These are phyloP conservation scores for Paradisaea rubra DNA, from an alignment of 2,113 vertebrate species.

Conservation along the genomic window DNA sequence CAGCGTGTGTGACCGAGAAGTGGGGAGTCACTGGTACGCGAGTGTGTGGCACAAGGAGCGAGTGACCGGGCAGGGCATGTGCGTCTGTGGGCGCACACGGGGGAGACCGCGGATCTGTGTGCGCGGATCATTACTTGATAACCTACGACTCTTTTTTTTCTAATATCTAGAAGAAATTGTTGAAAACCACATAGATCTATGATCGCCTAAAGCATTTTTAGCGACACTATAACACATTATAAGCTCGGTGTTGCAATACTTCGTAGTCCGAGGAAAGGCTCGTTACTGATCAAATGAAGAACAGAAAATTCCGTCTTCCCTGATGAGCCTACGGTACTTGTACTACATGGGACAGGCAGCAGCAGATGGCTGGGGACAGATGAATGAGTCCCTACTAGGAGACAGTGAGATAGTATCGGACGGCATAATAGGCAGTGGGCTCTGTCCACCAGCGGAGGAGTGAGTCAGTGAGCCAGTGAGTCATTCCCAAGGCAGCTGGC, in stretches of 20 bases:
- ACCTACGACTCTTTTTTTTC: not conserved
- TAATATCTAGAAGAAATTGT: not conserved
- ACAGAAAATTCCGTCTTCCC: not conserved
- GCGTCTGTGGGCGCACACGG: rapidly evolving
- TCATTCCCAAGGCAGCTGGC: constrained; percentile 48
- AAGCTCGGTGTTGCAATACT: not conserved
- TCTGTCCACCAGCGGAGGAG: not conserved
- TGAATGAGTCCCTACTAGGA: constrained; percentile 18
- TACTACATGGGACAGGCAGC: not conserved
- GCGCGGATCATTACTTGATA: not conserved
- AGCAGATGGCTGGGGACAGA: constrained; percentile 7
- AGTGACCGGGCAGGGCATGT: not conserved
- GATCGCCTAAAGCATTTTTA: not conserved
- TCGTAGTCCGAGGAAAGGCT: not conserved
- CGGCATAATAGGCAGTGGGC: not conserved
- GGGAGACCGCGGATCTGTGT: no score
- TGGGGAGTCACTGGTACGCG: not conserved
- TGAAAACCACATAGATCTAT: not conserved
- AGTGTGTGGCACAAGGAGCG: not conserved
- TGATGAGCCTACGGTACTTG: not conserved
- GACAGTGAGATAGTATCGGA: not conserved
- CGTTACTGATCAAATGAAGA: rapidly evolving
- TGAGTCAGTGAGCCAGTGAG: constrained; percentile 33
- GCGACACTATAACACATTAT: rapidly evolving
- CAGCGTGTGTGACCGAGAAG: not conserved